Conservation (phyloP, 2,797 vertebrate genomes). For the Trachurus trachurus region DNA sequence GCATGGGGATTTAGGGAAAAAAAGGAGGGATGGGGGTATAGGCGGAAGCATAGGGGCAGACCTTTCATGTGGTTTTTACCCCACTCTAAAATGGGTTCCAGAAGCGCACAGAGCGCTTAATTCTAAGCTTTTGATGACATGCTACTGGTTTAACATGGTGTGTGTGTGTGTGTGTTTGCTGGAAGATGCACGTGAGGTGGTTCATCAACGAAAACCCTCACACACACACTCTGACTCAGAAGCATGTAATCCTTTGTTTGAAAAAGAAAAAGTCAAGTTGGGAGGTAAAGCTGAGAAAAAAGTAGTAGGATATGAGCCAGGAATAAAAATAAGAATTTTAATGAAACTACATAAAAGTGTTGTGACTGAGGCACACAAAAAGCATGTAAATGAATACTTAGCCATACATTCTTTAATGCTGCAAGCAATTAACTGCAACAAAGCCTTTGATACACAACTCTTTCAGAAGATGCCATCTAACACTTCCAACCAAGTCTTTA, state of each 20-base stretch:
- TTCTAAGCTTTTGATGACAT: constrained; percentile 77
- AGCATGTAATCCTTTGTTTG: constrained; percentile 52
- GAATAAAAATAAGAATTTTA: constrained; percentile 27
- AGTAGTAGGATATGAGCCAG: constrained; percentile 10
- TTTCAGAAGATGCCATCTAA: constrained; percentile 31
- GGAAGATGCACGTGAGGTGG: constrained; percentile 27
- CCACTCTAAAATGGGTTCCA: constrained; percentile 80
- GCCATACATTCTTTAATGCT: constrained; percentile 27
- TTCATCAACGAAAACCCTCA: constrained; percentile 22
- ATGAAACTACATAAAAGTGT: constrained; percentile 32
- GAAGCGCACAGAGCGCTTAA: constrained; percentile 69
- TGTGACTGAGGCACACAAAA: constrained; percentile 28
- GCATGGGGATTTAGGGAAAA: neutral
- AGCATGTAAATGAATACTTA: constrained; percentile 29
- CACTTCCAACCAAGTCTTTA: constrained; percentile 34
- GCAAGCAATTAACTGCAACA: constrained; percentile 47
- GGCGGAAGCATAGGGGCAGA: constrained; percentile 63
- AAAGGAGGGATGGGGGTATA: constrained; percentile 41
- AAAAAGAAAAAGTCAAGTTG: constrained; percentile 16
- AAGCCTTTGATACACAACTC: constrained; percentile 42
- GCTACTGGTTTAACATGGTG: constrained; percentile 73
- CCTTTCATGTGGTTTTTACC: constrained; percentile 79
- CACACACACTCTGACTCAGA: constrained; percentile 5
- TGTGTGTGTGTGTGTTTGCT: constrained; percentile 11
- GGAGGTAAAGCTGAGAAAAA: constrained; percentile 23